phyloP scores from a whole-genome alignment of 2,113 vertebrate genomes.

The Thermophis baileyi region DNA sequence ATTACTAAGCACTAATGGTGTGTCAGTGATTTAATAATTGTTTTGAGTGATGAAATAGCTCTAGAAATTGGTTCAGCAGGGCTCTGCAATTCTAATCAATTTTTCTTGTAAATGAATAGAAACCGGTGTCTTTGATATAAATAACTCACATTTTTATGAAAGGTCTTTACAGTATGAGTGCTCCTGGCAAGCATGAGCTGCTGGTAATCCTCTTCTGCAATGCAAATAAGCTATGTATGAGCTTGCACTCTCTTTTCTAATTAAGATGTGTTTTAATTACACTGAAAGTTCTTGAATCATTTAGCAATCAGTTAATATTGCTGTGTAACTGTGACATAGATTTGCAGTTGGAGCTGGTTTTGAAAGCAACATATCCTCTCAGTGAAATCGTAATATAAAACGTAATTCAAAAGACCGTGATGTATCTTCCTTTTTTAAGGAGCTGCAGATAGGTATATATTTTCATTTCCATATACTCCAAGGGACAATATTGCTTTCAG shows the following conservation, averaged over 20 bases:
- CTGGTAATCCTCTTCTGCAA: accelerated
- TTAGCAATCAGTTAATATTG: not conserved
- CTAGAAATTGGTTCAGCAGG: not conserved
- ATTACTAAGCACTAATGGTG: not conserved
- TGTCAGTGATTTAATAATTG: not conserved
- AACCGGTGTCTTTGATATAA: not conserved
- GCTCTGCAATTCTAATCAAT: not conserved
- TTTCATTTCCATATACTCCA: not conserved
- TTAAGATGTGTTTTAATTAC: not conserved
- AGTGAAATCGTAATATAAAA: accelerated
- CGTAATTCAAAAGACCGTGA: not conserved
- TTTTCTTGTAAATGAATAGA: not conserved
- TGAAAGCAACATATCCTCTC: accelerated
- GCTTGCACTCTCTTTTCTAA: not conserved
- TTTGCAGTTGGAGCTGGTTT: not conserved
- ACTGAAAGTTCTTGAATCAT: not conserved
- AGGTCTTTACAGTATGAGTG: not conserved
- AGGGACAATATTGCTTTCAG: not conserved
- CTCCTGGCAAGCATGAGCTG: not conserved
- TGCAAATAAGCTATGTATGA: not conserved
- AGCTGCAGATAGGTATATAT: not conserved
- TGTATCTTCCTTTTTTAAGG: not conserved
- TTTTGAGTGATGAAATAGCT: not conserved
- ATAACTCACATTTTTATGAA: not conserved
- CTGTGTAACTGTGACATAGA: accelerated